Evolutionary conservation across 2,113 vertebrate species (phyloP), one percentile per base, ranked within the genome.

Genomic region (Clarias gariepinus): DNA sequence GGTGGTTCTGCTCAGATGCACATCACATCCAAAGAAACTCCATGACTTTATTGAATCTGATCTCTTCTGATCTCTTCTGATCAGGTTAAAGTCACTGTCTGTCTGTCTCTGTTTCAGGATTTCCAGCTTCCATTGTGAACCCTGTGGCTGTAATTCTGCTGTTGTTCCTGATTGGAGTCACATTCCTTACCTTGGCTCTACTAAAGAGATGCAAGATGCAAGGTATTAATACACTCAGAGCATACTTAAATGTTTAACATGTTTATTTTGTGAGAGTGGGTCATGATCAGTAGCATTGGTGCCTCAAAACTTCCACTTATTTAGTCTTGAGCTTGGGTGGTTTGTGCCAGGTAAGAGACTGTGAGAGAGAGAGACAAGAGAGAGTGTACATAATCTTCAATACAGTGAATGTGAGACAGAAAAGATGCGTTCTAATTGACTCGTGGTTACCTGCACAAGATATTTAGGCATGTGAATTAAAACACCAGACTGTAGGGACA

Each of bases 121-220:
- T 73, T 73, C 68, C 68, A 33, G 12, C 0, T 69, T 69, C 30
- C 15, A 36, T 15, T 69, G 68, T 69, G 30, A 69, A 47, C 69
- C 10, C 69, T 12, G 21, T 73, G 36, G 21, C 36, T 23, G 21
- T 73, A 73, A 73, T 73, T 47, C 4, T 73, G 36, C 82, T 95
- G 57, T 92, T 94, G n/a, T 78, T 95, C 60, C 92, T 94, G 30
- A 92, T 89, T 85, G 91, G 36, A 60, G 10, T 60, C 28, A 0
- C 2, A 80, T 21, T 23, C 55, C 19, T 80, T 2, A 33, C 2
- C 11, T 9, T 80, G 3, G 33, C 19, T 33, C 30, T 2, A 21
- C 16, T 33, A 58, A 80, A 80, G 28, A 60, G 55, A 36, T 4
- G 19, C 28, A 80, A 4, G 28, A 60, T 60, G 47, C 76, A 57